These are phyloP conservation scores for Clarias laeviceps DNA, from an alignment of 2,797 vertebrate genomes.

Conservation along the genomic window DNA sequence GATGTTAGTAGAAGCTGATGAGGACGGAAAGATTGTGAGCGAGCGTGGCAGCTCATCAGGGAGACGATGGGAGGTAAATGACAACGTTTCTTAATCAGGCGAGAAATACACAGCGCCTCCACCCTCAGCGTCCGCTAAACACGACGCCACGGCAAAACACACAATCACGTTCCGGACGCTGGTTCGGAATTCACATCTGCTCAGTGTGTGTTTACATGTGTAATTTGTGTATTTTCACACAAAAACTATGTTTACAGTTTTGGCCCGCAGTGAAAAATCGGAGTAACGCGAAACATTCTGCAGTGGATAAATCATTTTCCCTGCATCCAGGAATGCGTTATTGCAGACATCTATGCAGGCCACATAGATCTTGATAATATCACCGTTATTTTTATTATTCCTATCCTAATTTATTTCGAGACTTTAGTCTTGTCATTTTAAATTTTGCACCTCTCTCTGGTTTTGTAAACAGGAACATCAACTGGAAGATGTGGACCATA, in stretches of 20 bases:
- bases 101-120: constrained; percentile 45
- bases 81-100: constrained; percentile 45
- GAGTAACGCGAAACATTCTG: constrained; percentile 54
- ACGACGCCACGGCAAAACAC: constrained; percentile 54
- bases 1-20: constrained; percentile 34
- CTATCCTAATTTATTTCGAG: neutral
- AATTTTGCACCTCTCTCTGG: neutral
- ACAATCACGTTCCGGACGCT: constrained; percentile 47
- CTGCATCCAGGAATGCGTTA: neutral
- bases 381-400: constrained; percentile 1
- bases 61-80: constrained; percentile 49
- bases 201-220: constrained; percentile 57
- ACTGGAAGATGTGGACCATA: neutral
- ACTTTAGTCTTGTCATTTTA: neutral
- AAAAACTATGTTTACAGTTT: constrained; percentile 58
- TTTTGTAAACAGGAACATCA: constrained; percentile 6
- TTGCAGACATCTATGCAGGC: constrained; percentile 9
- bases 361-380: neutral
- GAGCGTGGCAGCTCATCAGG: constrained; percentile 37
- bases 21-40: constrained; percentile 26
- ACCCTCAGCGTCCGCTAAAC: constrained; percentile 51
- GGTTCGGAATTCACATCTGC: constrained; percentile 58
- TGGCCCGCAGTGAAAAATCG: constrained; percentile 50
- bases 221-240: constrained; percentile 62
- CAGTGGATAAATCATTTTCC: constrained; percentile 54